Evolutionary conservation across 2,797 vertebrate species (phyloP).

Genomic region (Rhinella marina): DNA sequence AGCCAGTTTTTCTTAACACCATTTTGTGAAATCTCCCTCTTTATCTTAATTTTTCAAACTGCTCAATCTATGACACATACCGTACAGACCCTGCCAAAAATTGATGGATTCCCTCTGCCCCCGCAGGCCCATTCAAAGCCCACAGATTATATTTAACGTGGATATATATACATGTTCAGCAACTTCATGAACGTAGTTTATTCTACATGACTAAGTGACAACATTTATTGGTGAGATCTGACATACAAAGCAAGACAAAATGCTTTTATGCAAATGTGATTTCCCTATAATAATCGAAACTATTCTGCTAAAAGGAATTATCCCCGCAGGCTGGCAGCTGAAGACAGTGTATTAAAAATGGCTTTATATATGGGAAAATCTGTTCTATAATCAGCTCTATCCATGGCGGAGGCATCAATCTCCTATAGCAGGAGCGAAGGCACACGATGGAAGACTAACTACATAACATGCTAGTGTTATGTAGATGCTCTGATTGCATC

Average conservation of each 20-base stretch:
- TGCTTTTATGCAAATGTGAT: constrained; percentile 83
- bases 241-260: constrained; percentile 73
- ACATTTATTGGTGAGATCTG: constrained; percentile 76
- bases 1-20: too few species aligned
- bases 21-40: background rate
- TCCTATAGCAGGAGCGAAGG: constrained; percentile 72
- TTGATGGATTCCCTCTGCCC: constrained; percentile 8
- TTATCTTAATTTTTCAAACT: constrained; percentile 9
- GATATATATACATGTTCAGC: constrained; percentile 43
- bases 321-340: constrained; percentile 81
- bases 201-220: constrained; percentile 70
- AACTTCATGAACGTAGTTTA: constrained; percentile 64
- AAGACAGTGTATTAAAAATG: constrained; percentile 86
- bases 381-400: constrained; percentile 83
- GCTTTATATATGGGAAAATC: constrained; percentile 81
- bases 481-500: constrained; percentile 77
- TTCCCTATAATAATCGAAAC: constrained; percentile 83
- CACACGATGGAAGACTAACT: constrained; percentile 71
- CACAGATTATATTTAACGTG: constrained; percentile 45
- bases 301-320: constrained; percentile 82
- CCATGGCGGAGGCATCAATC: constrained; percentile 81
- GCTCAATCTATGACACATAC: constrained; percentile 3
- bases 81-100: constrained; percentile 13
- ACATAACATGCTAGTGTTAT: constrained; percentile 74
- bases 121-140: constrained; percentile 25